Percentiles rank a stretch among this genome's conserved stretches.
phyloP scores from a whole-genome alignment of 2,888 invertebrate genomes.

The Pinctada fucata region DNA sequence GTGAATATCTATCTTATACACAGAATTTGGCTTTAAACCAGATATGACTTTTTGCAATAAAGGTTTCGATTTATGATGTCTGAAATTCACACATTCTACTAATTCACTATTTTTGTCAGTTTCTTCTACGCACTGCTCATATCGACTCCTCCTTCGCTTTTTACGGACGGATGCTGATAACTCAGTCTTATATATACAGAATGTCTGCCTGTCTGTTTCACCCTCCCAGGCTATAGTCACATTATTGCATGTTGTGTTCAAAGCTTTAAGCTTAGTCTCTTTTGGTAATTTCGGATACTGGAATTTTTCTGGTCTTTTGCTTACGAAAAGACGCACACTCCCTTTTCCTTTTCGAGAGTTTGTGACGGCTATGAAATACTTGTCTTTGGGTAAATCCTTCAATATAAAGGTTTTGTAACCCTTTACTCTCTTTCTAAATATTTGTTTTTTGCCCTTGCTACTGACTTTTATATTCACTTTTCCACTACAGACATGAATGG shows the following conservation, averaged over 20 bases:
- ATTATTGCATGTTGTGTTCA: constrained; percentile 68
- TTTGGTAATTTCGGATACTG: constrained; percentile 68
- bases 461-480: constrained; percentile 55
- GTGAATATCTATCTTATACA: constrained; percentile 72
- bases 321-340: constrained; percentile 56
- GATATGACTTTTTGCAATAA: constrained; percentile 58
- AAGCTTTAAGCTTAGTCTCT: constrained; percentile 68
- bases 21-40: constrained; percentile 64
- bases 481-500: constrained; percentile 57
- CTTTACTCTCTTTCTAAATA: constrained; percentile 53
- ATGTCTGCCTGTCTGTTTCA: constrained; percentile 68
- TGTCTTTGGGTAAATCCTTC: constrained; percentile 54
- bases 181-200: constrained; percentile 73
- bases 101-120: constrained; percentile 48
- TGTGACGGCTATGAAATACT: constrained; percentile 54
- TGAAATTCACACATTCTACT: constrained; percentile 53
- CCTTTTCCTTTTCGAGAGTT: constrained; percentile 52
- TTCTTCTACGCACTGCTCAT: constrained; percentile 33
- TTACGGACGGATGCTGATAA: constrained; percentile 38
- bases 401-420: constrained; percentile 54
- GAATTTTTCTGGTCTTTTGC: constrained; percentile 49
- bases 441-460: constrained; percentile 41
- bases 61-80: constrained; percentile 53
- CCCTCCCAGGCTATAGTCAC: constrained; percentile 75
- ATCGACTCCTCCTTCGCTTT: constrained; percentile 31